phyloP scores from a whole-genome alignment of 64 coral and sea anemone genomes.

The Porites lutea region DNA sequence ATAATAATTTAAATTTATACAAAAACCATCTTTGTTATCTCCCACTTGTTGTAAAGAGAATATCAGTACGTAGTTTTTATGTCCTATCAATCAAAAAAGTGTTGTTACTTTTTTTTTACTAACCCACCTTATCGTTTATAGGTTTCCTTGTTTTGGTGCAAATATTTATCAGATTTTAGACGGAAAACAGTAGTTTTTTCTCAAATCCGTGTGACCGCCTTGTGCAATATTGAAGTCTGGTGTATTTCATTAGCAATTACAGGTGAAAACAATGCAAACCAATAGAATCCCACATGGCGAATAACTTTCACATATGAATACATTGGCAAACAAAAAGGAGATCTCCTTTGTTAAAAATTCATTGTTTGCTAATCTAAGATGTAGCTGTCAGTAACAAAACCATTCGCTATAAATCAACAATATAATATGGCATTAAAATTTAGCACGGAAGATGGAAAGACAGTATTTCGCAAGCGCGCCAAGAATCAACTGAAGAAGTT shows the following conservation, averaged over 20 bases:
- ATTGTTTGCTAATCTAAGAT: conserved; percentile 24
- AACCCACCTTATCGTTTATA: conserved; percentile 11
- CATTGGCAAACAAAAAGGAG: conserved; percentile 23
- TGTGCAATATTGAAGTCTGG: conserved; percentile 25
- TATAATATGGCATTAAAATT: neutral
- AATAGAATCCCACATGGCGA: conserved; percentile 1
- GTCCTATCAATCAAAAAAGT: neutral
- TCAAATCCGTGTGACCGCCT: neutral
- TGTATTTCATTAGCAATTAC: conserved; percentile 45
- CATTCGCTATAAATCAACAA: neutral
- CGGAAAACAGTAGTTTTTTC: neutral
- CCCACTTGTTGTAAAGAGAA: neutral
- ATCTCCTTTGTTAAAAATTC: conserved; percentile 50
- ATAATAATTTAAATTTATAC: conserved; percentile 51
- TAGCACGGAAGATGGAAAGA: neutral
- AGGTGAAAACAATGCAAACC: conserved; percentile 9
- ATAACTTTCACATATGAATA: conserved; percentile 27
- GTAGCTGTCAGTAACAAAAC: neutral
- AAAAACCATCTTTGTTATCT: neutral
- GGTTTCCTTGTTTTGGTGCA: neutral
- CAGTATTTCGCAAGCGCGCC: neutral
- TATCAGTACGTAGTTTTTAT: neutral
- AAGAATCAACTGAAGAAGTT: neutral
- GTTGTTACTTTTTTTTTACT: no score
- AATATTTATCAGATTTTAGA: conserved; percentile 39